phyloP scores from a whole-genome alignment of 2,113 vertebrate species.

The Galbula dea region DNA sequence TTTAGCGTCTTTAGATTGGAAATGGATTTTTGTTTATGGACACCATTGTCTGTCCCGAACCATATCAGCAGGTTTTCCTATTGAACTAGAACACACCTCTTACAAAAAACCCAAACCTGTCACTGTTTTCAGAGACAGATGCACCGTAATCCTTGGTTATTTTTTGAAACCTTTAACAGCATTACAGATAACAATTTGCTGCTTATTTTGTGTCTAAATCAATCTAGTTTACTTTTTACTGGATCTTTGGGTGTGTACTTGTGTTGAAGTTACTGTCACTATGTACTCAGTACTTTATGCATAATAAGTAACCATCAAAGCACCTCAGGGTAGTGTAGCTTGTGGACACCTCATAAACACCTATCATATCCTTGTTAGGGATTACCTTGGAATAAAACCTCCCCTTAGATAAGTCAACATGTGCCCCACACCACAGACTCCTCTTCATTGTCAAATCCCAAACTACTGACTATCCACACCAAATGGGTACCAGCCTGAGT shows the following conservation, averaged over 20 bases:
- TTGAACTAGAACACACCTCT: not conserved
- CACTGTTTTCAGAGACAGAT: not conserved
- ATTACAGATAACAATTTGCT: not conserved
- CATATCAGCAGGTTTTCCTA: not conserved
- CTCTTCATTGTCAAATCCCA: not conserved
- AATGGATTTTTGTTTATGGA: not conserved
- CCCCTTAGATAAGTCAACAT: not conserved
- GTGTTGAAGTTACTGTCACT: not conserved
- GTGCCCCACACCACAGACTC: accelerated
- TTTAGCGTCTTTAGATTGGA: not conserved
- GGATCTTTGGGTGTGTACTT: not conserved
- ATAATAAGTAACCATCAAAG: not conserved
- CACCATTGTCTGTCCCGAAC: not conserved
- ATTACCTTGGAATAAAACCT: not conserved
- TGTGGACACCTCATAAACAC: not conserved
- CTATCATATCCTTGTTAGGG: not conserved
- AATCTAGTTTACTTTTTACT: not conserved
- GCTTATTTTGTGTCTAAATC: not conserved
- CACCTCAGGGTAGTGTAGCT: not conserved
- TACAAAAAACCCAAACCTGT: not conserved
- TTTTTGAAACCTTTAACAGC: not conserved
- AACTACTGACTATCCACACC: not conserved
- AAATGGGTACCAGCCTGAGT: not conserved
- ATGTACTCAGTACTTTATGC: not conserved
- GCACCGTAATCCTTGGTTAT: not conserved